Evolutionary conservation across 1,140 invertebrate species (phyloP), one percentile per base, ranked within the genome.

Genomic region (Zeugodacus cucurbitae): DNA sequence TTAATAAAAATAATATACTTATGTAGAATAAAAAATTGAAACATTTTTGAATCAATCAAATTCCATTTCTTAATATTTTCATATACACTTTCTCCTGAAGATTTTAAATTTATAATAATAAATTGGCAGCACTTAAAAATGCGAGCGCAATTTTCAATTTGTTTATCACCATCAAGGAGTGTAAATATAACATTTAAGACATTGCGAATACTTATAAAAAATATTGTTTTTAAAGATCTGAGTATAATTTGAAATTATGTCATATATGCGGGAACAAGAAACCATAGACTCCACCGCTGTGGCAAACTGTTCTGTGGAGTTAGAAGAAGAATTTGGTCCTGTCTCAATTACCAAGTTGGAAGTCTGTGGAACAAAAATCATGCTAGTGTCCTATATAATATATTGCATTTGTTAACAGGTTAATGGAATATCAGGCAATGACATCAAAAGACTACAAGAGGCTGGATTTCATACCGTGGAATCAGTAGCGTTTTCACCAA

Each of bases 381-480:
- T 37, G 14, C 14, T 2, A 14, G 54, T 34, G 17, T 29, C 26
- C 48, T 48, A n/a, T 44, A 29, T 48, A 54, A 26, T 48, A 6
- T 8, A 57, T 34, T 48, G 4, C 0, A n/a, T 58, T 78, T 6
- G 17, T 20, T 37, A 90, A 32, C 20, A 90, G 89, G 89, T 90
- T n/a, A 96, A 96, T 95, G 98, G 98, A 26, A 98, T 99, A 32
- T 97, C 96, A 90, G 95, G 96, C 57, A 96, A 95, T 26, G 99
- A 99, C 94, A 96, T 99, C 6, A 99, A 99, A 93, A 99, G 99
- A 91, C 94, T 99, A 22, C 95, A 97, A 93, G 98, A 99, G 92
- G 96, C 96, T 88, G 99, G 99, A 20, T 98, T 96, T 91, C 96
- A 98, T 90, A 99, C 99, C 0, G 97, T 99, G 0, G 99, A 99